A percentile compares a stretch with the other conserved stretches of the same genome.
phyloP scores from a whole-genome alignment of 2,113 vertebrate genomes.

The Haemorhous mexicanus region DNA sequence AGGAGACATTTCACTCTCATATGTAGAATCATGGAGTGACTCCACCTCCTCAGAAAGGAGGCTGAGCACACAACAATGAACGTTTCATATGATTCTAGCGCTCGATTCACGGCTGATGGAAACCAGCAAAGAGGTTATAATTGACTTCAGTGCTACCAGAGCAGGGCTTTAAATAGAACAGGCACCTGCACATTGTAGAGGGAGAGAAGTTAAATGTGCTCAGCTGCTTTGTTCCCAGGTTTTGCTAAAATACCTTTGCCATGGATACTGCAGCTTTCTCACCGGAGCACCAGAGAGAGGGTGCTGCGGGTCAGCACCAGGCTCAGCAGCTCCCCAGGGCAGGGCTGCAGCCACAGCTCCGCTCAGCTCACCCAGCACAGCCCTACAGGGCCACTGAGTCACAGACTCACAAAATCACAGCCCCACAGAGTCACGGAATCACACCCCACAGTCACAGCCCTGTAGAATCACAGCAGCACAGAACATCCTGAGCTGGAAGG shows the following conservation, averaged over 20 bases:
- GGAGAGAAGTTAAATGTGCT: background rate
- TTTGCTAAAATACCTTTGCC: conserved; percentile 15
- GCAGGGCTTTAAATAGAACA: background rate
- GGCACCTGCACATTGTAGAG: background rate
- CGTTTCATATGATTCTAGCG: background rate
- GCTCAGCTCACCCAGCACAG: background rate
- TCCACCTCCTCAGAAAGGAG: background rate
- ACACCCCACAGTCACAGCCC: background rate
- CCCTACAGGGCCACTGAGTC: background rate
- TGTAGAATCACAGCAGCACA: background rate
- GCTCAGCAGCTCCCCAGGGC: background rate
- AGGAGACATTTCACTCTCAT: background rate
- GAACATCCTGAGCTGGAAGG: too few relatives aligned
- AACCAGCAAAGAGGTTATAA: background rate
- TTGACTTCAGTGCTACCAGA: background rate
- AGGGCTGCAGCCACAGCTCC: background rate
- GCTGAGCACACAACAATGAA: background rate
- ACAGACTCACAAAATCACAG: background rate
- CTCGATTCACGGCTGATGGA: background rate
- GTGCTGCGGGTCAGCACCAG: background rate
- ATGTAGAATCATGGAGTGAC: background rate
- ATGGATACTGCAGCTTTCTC: conserved; percentile 34
- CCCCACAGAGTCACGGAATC: too few relatives aligned
- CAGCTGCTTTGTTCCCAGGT: background rate
- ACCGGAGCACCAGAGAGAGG: fast-evolving